Percentiles rank a stretch among this genome's conserved stretches.
These are phyloP conservation scores for Troides aeacus DNA, from an alignment of 2,888 invertebrate genomes.

Conservation along the genomic window DNA sequence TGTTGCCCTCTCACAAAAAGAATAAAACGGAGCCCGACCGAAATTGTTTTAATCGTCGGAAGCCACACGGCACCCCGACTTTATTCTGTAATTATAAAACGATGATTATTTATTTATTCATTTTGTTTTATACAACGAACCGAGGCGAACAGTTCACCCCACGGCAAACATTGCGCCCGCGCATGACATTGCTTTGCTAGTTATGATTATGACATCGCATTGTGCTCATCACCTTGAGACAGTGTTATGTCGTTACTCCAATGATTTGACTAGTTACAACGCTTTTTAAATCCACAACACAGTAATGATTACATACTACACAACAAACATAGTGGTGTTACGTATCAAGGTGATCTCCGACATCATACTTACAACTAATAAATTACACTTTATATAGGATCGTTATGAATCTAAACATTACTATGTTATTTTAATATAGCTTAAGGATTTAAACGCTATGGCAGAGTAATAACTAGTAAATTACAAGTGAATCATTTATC, in stretches of 20 bases:
- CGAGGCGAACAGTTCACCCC: too few species aligned
- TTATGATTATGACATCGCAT: too few species aligned
- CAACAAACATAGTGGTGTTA: too few species aligned
- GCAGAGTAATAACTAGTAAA: background rate
- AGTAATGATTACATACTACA: too few species aligned
- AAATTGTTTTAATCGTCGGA: slow-evolving; percentile 78
- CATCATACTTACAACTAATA: too few species aligned
- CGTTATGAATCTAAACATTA: background rate
- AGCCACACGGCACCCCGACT: slow-evolving; percentile 58
- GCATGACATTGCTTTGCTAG: too few species aligned
- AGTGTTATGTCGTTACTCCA: too few species aligned
- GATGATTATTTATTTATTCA: slow-evolving; percentile 36
- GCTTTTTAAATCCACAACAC: too few species aligned
- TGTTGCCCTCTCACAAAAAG: slow-evolving; percentile 77
- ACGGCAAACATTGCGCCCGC: too few species aligned
- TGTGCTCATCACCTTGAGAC: too few species aligned
- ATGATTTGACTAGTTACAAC: too few species aligned
- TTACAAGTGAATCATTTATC: background rate
- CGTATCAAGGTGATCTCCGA: too few species aligned
- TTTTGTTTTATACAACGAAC: background rate
- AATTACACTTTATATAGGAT: background rate
- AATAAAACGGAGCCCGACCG: slow-evolving; percentile 68
- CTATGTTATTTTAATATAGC: background rate
- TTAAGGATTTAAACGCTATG: background rate
- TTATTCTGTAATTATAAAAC: slow-evolving; percentile 50